A percentile compares a stretch with the other conserved stretches of the same genome.
These are phyloP conservation scores for Oceanites oceanicus DNA, from an alignment of 2,113 vertebrate species.

Conservation along the genomic window DNA sequence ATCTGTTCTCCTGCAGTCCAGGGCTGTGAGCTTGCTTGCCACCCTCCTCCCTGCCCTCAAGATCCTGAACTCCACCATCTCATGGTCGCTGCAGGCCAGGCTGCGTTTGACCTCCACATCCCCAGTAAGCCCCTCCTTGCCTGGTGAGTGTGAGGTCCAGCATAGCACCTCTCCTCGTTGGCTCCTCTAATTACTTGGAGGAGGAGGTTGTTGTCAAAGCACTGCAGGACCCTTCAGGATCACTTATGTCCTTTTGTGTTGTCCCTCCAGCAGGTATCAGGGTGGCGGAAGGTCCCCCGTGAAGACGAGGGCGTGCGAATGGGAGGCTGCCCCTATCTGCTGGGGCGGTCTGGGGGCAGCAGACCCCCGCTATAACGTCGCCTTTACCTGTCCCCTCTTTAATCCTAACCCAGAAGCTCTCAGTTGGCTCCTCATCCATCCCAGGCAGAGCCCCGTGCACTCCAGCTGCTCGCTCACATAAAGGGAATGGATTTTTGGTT, in stretches of 20 bases:
- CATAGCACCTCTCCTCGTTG: neutral
- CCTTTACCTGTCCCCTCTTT: neutral
- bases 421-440: neutral
- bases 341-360: too few relatives aligned
- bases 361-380: neutral
- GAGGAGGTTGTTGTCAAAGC: neutral
- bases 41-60: neutral
- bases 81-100: neutral
- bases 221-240: neutral
- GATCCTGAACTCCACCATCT: neutral
- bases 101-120: neutral
- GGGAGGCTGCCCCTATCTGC: neutral
- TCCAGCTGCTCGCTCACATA: neutral
- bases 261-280: neutral
- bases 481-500: neutral
- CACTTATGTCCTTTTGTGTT: neutral
- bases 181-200: neutral
- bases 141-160: neutral
- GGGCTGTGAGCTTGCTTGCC: neutral
- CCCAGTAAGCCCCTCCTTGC: neutral
- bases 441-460: neutral
- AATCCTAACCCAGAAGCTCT: neutral
- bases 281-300: neutral
- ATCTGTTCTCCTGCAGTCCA: neutral
- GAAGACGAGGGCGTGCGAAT: neutral